Percentiles rank a stretch among this genome's conserved stretches.
These are phyloP conservation scores for Nannospalax galili DNA, from an alignment of 2,113 vertebrate species.

Conservation along the genomic window DNA sequence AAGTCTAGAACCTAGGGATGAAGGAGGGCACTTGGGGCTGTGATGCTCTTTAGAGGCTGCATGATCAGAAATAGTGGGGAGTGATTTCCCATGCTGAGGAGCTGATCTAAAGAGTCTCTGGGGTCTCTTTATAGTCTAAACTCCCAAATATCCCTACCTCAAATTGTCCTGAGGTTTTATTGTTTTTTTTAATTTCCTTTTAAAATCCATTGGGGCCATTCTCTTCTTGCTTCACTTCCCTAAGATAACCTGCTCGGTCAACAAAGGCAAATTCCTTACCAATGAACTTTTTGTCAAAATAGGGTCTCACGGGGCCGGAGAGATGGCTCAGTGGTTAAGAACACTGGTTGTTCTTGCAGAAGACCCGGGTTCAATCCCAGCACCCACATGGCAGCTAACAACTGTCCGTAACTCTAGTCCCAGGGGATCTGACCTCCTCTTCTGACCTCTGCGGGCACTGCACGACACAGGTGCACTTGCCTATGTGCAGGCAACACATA, in stretches of 20 bases:
- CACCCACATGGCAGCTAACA: no score
- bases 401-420: no score
- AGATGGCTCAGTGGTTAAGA: no score
- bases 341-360: no score
- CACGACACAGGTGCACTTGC: no score
- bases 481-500: no score
- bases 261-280: no score
- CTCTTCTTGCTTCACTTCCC: not conserved
- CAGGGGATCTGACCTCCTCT: no score
- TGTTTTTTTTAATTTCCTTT: not conserved
- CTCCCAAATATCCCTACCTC: not conserved
- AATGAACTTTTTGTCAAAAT: not conserved
- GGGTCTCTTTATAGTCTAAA: not conserved
- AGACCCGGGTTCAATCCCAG: no score
- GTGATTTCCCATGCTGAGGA: not conserved
- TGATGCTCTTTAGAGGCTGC: not conserved
- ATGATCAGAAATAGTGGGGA: not conserved
- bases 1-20: not conserved
- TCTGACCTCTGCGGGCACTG: no score
- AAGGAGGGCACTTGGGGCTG: not conserved
- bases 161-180: not conserved
- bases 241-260: no score
- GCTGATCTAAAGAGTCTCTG: not conserved
- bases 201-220: not conserved
- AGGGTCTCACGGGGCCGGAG: no score